These are phyloP conservation scores for Bicyclus anynana DNA, from an alignment of 1,140 invertebrate genomes.

Conservation along the genomic window DNA sequence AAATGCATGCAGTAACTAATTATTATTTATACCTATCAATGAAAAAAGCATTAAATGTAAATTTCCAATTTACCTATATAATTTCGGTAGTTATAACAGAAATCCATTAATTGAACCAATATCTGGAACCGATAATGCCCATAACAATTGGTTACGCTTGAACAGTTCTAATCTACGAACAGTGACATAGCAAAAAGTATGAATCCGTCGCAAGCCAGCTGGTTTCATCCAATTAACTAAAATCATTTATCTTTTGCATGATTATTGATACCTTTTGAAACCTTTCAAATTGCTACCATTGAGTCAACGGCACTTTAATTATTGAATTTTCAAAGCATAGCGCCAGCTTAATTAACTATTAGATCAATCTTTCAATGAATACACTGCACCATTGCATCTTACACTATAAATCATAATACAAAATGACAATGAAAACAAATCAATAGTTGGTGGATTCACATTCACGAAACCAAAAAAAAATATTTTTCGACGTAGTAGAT, in stretches of 20 bases:
- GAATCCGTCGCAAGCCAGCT: constrained; percentile 37
- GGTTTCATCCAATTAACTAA: constrained; percentile 68
- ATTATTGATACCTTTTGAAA: constrained; percentile 50
- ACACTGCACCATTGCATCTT: too few species aligned
- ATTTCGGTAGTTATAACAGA: constrained; percentile 8
- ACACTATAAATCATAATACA: too few species aligned
- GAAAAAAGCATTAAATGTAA: constrained; percentile 1
- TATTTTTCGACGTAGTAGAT: too few species aligned
- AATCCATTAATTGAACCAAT: constrained; percentile 46
- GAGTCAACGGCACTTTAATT: constrained; percentile 18
- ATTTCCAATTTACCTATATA: not conserved
- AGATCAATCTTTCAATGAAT: not conserved
- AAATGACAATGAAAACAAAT: too few species aligned
- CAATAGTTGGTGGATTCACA: too few species aligned
- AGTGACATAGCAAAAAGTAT: constrained; percentile 60
- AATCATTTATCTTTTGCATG: constrained; percentile 62
- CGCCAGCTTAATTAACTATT: not conserved
- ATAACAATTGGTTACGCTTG: constrained; percentile 57
- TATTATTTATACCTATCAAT: too few species aligned
- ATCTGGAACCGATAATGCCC: constrained; percentile 55
- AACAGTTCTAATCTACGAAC: constrained; percentile 60
- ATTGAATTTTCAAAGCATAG: not conserved
- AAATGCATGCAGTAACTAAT: too few species aligned
- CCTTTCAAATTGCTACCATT: constrained; percentile 16
- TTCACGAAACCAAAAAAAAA: too few species aligned